Percentiles rank a stretch among this genome's conserved stretches.
These are phyloP conservation scores for Nipponia nippon DNA, from an alignment of 2,113 vertebrate species.

Conservation along the genomic window DNA sequence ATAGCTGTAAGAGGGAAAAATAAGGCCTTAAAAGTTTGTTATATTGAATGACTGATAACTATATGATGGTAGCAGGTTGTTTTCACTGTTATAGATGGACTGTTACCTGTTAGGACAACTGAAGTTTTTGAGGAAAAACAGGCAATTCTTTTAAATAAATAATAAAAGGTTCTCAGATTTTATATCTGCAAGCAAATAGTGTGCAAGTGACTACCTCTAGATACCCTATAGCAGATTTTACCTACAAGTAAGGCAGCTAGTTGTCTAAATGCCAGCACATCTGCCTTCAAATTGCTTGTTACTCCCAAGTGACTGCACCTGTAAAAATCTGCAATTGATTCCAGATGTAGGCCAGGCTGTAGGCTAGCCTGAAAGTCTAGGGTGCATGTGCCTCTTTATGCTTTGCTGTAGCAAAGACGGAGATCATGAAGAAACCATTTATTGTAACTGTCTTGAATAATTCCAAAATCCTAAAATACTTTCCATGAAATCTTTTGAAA, in stretches of 20 bases:
- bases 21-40: neutral
- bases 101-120: neutral
- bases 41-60: neutral
- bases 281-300: neutral
- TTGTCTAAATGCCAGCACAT: constrained; percentile 22
- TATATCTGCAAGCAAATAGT: neutral
- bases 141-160: neutral
- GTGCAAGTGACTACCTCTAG: neutral
- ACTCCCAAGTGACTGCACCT: neutral
- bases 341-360: neutral
- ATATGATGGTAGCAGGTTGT: neutral
- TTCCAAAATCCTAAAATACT: neutral
- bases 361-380: neutral
- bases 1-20: neutral
- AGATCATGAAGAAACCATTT: neutral
- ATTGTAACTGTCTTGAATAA: neutral
- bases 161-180: neutral
- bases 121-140: neutral
- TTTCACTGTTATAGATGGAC: neutral
- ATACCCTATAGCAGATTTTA: constrained; percentile 4
- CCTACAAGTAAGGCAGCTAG: neutral
- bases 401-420: neutral
- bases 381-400: neutral
- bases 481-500: neutral
- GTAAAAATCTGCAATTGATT: neutral